Evolutionary conservation across 2,888 invertebrate genomes (phyloP), one percentile per base, ranked within the genome.

Genomic region (Acanthosoma haemorrhoidale): DNA sequence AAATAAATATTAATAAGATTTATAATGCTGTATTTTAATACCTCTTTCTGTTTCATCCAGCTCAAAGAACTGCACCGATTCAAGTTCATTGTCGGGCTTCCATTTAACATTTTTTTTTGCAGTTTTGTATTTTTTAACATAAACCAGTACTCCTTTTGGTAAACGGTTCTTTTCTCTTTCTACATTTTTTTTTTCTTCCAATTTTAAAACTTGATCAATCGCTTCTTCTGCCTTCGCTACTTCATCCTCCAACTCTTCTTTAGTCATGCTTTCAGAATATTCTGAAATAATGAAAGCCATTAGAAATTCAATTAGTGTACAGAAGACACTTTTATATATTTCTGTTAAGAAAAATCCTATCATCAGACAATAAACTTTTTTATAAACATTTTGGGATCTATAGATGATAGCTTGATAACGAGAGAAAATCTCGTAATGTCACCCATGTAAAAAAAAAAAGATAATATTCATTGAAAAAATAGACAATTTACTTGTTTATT

Each of bases 11-110:
- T 59, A 63, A 51, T 15, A 31, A 57, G 8, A 69, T 16, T 29
- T 68, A 63, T 36, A 43, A 66, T 31, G 36, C n/a, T n/a, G n/a
- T n/a, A n/a, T n/a, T 31, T 31, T 51, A 60, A 75, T 74, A 79
- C 80, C 79, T 78, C 97, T 86, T 81, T 98, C 97, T 15, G 91
- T 95, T 81, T 96, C 96, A 80, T 97, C 96, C 75, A 96, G 82
- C 80, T 96, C 96, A 80, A 98, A 97, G 81, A 88, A 96, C 76
- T 90, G 88, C 70, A 94, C 84, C 77, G 91, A 88, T 76, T 91
- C 91, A 34, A 98, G 82, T 75, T 90, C 87, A 5, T 85, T 81
- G 71, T 94, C 94, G 3, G 88, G 85, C 77, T 89, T 90, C 90
- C 94, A 96, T 77, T 87, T 87, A 4, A 91, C 85, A 91, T 85